Conservation (phyloP, 2,113 vertebrate genomes). For the Delphinus delphis region DNA sequence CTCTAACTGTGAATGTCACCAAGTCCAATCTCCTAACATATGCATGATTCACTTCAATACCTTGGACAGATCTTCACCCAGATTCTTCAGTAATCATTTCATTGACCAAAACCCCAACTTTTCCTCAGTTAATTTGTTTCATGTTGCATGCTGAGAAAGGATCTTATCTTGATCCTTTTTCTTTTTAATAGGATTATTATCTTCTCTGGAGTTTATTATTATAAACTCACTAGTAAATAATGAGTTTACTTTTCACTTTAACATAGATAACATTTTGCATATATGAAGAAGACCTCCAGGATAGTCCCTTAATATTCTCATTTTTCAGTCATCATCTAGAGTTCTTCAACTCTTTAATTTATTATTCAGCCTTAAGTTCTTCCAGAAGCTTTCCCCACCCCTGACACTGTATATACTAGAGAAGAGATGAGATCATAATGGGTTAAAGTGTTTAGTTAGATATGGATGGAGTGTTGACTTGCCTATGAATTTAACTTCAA, state of each 20-base stretch:
- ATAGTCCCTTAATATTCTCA: neutral
- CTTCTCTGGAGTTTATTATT: neutral
- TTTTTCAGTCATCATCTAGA: neutral
- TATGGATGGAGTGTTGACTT: constrained; percentile 26
- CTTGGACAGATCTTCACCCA: neutral
- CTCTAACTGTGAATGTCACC: neutral
- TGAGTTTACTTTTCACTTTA: neutral
- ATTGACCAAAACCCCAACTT: neutral
- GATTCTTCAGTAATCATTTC: neutral
- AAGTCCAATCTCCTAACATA: neutral
- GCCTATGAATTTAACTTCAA: constrained; percentile 62
- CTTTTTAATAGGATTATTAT: neutral
- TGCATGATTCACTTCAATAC: neutral
- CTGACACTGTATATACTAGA: neutral
- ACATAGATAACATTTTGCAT: neutral
- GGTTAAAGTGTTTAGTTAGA: neutral
- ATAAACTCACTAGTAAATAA: neutral
- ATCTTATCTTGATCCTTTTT: neutral
- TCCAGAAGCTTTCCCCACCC: neutral
- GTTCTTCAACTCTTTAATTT: neutral
- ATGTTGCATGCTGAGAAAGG: neutral
- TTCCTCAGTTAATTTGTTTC: neutral
- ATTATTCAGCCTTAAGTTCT: neutral
- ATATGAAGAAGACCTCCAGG: neutral
- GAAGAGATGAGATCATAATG: neutral